Evolutionary conservation across 2,113 vertebrate genomes (phyloP).

Genomic region (Saimiri boliviensis): DNA sequence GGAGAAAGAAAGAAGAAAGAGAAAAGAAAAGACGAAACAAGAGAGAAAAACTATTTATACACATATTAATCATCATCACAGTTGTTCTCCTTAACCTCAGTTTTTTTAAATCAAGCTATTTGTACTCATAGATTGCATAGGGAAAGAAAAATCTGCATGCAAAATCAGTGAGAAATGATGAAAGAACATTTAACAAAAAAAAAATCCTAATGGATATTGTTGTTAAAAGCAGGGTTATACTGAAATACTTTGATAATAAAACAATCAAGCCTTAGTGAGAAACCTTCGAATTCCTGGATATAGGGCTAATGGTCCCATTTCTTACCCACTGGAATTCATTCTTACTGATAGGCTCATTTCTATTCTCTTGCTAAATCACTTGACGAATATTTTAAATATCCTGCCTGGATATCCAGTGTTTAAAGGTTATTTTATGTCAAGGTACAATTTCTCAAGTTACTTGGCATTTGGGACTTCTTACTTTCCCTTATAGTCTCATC

Average conservation of each 20-base stretch:
- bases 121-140: neutral
- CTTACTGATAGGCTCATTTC: neutral
- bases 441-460: neutral
- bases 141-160: neutral
- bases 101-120: neutral
- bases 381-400: neutral
- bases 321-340: neutral
- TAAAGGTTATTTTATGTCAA: neutral
- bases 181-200: neutral
- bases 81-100: neutral
- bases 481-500: neutral
- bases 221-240: neutral
- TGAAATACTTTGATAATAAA: neutral
- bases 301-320: neutral
- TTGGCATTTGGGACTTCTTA: neutral
- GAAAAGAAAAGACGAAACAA: neutral
- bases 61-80: neutral
- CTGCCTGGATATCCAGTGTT: neutral
- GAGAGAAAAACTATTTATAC: neutral
- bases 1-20: neutral
- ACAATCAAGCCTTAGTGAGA: neutral
- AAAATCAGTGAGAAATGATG: neutral
- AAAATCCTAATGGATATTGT: neutral
- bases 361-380: neutral
- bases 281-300: fast-evolving